Evolutionary conservation across 2,888 invertebrate species (phyloP).

Genomic region (Leptogaster cylindrica): DNA sequence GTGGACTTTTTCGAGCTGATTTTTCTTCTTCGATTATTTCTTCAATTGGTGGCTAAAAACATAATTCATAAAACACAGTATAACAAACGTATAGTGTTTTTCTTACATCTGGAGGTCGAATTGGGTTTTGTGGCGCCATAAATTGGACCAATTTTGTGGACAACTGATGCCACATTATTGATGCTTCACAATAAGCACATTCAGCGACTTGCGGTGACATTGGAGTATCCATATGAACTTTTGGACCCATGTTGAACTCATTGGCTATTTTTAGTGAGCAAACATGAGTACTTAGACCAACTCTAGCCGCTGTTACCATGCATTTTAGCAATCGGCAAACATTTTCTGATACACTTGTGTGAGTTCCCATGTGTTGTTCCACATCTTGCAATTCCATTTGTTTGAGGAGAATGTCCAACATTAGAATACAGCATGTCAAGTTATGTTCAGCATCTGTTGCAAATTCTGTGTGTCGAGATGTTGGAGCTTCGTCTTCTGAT

Average conservation of each 20-base stretch:
- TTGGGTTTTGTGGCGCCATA: constrained; percentile 76
- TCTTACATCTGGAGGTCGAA: constrained; percentile 78
- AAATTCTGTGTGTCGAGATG: constrained; percentile 70
- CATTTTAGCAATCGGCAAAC: constrained; percentile 76
- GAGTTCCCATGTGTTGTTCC: constrained; percentile 80
- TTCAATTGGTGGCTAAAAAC: constrained; percentile 67
- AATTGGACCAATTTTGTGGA: constrained; percentile 80
- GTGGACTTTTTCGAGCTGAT: constrained; percentile 71
- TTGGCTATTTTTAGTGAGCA: no score
- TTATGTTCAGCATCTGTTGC: constrained; percentile 77
- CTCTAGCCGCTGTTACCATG: constrained; percentile 78
- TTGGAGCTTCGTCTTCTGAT: constrained; percentile 72
- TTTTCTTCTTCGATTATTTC: constrained; percentile 72
- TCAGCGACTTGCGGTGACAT: constrained; percentile 63
- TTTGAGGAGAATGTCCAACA: constrained; percentile 93
- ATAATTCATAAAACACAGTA: not conserved
- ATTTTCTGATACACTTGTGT: constrained; percentile 76
- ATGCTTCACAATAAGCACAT: constrained; percentile 91
- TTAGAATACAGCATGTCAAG: constrained; percentile 93
- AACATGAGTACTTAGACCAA: constrained; percentile 68
- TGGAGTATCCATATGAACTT: not conserved
- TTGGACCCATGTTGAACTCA: no score
- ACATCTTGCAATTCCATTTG: constrained; percentile 91
- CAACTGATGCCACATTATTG: constrained; percentile 93
- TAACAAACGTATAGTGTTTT: no score